Conservation (phyloP, 2,113 vertebrate species). For the Neogobius melanostomus region DNA sequence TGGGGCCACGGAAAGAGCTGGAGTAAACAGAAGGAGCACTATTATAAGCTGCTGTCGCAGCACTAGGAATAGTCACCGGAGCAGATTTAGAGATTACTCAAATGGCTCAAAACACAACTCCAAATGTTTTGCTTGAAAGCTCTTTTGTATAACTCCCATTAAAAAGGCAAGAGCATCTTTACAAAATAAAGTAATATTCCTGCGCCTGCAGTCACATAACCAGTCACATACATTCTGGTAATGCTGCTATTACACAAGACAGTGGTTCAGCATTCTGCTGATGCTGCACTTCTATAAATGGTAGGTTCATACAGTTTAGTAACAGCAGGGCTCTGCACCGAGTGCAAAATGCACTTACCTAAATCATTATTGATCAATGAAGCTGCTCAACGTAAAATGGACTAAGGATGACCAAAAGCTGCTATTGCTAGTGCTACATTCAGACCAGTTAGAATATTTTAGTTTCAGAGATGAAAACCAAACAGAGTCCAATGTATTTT, state of each 20-base stretch:
- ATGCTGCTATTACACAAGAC: conserved; percentile 1
- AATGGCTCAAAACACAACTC: no score
- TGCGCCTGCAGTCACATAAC: background rate
- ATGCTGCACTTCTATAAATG: background rate
- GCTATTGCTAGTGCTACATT: background rate
- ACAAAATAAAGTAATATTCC: no score
- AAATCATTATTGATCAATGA: background rate
- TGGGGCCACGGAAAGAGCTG: no score
- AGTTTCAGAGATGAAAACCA: background rate
- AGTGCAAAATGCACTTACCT: conserved; percentile 4
- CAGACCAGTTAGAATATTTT: background rate
- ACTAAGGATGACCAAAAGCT: background rate
- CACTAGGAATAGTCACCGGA: no score
- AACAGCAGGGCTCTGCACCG: background rate
- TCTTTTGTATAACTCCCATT: no score
- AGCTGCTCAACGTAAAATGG: background rate
- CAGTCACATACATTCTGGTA: background rate
- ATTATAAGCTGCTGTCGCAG: no score
- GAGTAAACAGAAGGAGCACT: no score
- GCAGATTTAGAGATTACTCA: no score
- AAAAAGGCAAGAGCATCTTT: no score
- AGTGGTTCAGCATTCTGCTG: background rate
- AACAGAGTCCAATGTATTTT: background rate
- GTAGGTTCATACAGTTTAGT: conserved; percentile 5
- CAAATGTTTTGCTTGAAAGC: no score